Evolutionary conservation across 2,797 vertebrate species (phyloP).

Genomic region (Nasua narica): DNA sequence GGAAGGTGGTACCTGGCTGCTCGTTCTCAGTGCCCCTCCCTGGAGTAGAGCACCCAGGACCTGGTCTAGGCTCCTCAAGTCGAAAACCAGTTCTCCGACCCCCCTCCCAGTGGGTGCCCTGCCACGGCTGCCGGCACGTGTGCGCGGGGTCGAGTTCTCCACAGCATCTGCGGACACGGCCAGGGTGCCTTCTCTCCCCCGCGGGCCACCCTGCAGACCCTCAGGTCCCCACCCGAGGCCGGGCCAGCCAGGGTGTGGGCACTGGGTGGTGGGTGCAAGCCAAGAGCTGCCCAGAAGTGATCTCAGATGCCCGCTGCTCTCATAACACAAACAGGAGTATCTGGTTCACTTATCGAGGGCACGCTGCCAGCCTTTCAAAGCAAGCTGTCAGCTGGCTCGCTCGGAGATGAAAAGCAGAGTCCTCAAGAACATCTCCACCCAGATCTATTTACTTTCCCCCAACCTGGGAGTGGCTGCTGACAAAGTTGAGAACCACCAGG

Average conservation of each 20-base stretch:
- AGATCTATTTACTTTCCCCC: constrained; percentile 57
- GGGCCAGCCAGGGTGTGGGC: neutral
- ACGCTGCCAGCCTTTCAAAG: constrained; percentile 59
- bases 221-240: neutral
- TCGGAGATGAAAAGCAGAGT: constrained; percentile 56
- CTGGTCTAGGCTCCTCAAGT: neutral
- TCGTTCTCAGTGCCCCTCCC: neutral
- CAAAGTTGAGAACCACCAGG: neutral
- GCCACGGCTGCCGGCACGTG: neutral
- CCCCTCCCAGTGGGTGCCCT: fast-evolving
- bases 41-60: neutral
- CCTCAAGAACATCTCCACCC: constrained; percentile 62
- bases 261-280: constrained; percentile 11
- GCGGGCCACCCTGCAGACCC: neutral
- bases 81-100: neutral
- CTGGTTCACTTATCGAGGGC: constrained; percentile 59
- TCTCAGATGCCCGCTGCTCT: constrained; percentile 50
- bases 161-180: neutral
- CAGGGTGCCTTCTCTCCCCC: neutral
- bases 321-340: constrained; percentile 58
- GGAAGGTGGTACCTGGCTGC: neutral
- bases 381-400: constrained; percentile 44
- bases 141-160: neutral
- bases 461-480: constrained; percentile 39
- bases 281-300: constrained; percentile 49